Base-by-base conservation (phyloP, 1,140 invertebrate genomes). In the Achatina immaculata region DNA sequence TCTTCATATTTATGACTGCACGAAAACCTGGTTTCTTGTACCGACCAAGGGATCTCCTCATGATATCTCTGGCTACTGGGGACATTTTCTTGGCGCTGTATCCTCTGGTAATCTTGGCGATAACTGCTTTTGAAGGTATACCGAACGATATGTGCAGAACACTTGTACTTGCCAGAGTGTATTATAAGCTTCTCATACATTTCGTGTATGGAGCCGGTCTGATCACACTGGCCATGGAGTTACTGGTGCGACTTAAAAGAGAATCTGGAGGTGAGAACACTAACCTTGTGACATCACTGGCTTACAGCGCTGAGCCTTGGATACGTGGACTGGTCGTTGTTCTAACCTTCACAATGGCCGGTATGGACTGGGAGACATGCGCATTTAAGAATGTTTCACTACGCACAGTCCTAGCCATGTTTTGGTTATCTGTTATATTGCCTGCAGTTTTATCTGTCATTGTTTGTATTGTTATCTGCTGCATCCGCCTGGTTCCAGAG, bases 31-130 rank as follows among this genome's bases (percentile, higher is more conserved):
- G 24, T 3, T 68, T 68, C 65, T 6, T 6, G 28, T 36, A 68
- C 34, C 14, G 6, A 6, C 11, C 65, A 6, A 68, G 7, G 24
- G 7, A 36, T 34, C 65, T 68, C 11, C 4, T 40, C 4, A 11
- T 68, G 3, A 68, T 68, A 6, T 68, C 65, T 36, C 14, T 68
- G 2, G 65, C 65, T 4, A 68, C 36, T 36, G 65, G 65, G 6
- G 65, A 68, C n/a, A 68, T 68, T 2, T 68, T 68, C 21, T 31
- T 68, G 65, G 65, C 65, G 4, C 65, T 68, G 6, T 68, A 34
- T 68, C n/a, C 65, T 68, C 38, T 68, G 9, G 65, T 68, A 16
- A 31, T 68, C 6, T 16, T 34, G 9, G 65, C 65, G 14, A 68
- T 11, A 40, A 7, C 7, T 3, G 4, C 31, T 31, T 68, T 68